A percentile compares a stretch with the other conserved stretches of the same genome.
Evolutionary conservation across 2,113 vertebrate species (phyloP).

Genomic region (Ceyx melanurus): DNA sequence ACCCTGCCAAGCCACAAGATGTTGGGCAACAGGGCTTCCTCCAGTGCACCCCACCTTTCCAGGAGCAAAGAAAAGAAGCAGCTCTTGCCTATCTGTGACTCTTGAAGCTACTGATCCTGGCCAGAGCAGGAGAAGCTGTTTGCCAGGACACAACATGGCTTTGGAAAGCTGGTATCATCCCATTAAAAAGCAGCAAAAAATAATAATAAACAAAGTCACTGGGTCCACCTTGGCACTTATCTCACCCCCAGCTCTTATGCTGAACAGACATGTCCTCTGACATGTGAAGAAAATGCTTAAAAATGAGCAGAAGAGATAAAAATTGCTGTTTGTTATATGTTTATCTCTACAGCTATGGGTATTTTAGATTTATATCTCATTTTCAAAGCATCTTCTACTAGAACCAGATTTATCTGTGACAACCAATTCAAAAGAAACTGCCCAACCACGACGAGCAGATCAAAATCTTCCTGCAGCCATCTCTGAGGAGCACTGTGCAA

Average conservation of each 20-base stretch:
- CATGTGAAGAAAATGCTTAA: neutral
- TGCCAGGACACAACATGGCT: neutral
- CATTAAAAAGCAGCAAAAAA: neutral
- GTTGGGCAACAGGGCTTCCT: neutral
- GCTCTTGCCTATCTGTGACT: neutral
- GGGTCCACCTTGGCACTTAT: neutral
- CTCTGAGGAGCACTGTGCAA: neutral
- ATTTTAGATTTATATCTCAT: fast-evolving
- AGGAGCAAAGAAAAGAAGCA: neutral
- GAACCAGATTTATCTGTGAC: neutral
- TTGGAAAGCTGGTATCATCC: neutral
- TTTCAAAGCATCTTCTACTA: neutral
- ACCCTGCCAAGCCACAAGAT: neutral
- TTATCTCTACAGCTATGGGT: neutral
- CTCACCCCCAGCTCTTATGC: neutral
- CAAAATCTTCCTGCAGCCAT: neutral
- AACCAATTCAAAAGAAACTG: neutral
- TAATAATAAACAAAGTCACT: neutral
- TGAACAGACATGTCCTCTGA: neutral
- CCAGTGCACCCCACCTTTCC: neutral
- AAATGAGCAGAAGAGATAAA: neutral
- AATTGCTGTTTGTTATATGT: neutral
- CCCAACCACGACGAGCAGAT: neutral
- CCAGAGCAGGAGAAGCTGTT: neutral
- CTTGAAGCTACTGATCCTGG: neutral